Conservation (phyloP, 30 jellyfish, hydroid and myxozoan species). For the Chrysaora quinquecirrha region DNA sequence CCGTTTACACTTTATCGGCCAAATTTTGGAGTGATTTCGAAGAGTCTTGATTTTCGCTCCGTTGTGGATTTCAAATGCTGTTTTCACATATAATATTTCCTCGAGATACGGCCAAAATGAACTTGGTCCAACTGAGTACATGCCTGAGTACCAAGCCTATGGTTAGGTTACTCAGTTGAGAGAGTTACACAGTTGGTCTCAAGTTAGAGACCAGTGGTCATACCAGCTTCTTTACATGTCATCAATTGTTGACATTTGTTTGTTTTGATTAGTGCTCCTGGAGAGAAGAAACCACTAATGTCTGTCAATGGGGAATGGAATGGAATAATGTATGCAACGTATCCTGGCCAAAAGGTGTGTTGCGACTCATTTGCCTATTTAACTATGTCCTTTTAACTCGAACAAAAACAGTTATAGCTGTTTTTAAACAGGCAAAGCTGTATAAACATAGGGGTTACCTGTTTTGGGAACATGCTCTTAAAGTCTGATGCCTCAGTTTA, state of each 20-base stretch:
- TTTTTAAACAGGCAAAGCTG: not conserved
- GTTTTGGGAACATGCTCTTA: not conserved
- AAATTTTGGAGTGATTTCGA: too few relatives aligned
- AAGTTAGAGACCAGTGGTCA: too few relatives aligned
- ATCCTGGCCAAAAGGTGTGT: constrained; percentile 59
- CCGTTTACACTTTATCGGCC: not conserved
- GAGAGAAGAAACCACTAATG: constrained; percentile 87
- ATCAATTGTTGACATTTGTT: too few relatives aligned
- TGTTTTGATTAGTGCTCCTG: constrained; percentile 93
- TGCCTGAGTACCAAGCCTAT: not conserved
- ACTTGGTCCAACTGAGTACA: not conserved
- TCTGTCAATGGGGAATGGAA: constrained; percentile 98
- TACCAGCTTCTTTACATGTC: too few relatives aligned
- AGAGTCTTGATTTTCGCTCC: too few relatives aligned
- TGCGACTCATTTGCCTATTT: not conserved
- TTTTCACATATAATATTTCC: not conserved
- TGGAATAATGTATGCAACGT: constrained; percentile 90
- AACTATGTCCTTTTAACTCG: not conserved
- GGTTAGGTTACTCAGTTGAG: too few relatives aligned
- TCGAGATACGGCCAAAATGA: not conserved
- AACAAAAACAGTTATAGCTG: not conserved
- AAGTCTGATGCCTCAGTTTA: too few relatives aligned
- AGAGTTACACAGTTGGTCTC: too few relatives aligned
- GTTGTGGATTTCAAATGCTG: too few relatives aligned
- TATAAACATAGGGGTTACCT: not conserved